Conservation (phyloP, 1,140 invertebrate genomes). For the Polypedilum vanderplanki region DNA sequence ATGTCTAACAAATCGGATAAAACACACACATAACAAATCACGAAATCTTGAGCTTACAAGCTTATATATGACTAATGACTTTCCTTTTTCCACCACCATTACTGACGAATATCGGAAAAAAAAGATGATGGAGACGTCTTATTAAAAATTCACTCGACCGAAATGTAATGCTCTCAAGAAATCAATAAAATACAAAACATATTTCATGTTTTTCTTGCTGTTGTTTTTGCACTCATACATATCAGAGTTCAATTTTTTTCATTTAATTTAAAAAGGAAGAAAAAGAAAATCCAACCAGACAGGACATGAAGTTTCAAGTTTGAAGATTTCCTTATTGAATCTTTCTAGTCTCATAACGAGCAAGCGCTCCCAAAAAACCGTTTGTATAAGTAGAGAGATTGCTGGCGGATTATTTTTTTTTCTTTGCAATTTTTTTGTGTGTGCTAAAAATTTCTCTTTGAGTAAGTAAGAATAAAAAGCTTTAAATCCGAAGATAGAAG, state of each 20-base stretch:
- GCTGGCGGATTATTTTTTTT: not conserved
- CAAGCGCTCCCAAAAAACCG: not conserved
- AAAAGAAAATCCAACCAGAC: not conserved
- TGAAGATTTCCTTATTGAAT: constrained; percentile 11
- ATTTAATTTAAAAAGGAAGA: not conserved
- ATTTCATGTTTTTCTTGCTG: not conserved
- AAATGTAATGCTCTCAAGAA: constrained; percentile 6
- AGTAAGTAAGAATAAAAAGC: not conserved
- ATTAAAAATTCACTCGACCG: constrained; percentile 24
- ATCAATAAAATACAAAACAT: constrained; percentile 20
- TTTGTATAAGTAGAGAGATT: not conserved
- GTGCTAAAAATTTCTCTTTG: not conserved
- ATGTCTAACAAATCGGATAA: constrained; percentile 17
- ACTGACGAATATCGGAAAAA: not conserved
- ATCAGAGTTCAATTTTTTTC: not conserved
- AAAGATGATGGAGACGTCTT: not conserved
- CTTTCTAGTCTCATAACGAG: not conserved
- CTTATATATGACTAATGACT: constrained; percentile 23
- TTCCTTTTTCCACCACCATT: not conserved
- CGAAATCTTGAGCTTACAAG: not conserved
- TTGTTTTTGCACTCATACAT: not conserved
- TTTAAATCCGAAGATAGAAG: not conserved
- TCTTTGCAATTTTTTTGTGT: not conserved
- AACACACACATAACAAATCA: not conserved
- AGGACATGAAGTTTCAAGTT: constrained; percentile 14